Evolutionary conservation across 2,113 vertebrate genomes (phyloP).

Genomic region (Oostethus manadensis): DNA sequence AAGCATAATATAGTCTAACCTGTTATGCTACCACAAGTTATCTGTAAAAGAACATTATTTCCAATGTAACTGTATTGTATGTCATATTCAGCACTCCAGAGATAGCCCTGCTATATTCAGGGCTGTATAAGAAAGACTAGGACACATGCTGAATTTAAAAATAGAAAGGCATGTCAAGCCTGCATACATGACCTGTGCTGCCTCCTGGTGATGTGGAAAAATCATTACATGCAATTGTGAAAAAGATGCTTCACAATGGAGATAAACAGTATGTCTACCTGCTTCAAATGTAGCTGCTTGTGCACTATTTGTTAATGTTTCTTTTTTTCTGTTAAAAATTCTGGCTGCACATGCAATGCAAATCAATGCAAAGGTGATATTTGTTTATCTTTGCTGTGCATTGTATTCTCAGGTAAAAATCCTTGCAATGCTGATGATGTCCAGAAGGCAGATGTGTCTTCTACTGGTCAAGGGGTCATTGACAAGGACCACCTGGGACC

Average conservation of each 20-base stretch:
- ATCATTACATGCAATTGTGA: neutral
- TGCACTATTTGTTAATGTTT: neutral
- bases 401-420: conserved; percentile 79
- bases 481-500: conserved; percentile 97
- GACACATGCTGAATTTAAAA: conserved; percentile 60
- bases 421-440: conserved; percentile 90
- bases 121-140: conserved; percentile 56
- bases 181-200: conserved; percentile 37
- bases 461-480: conserved; percentile 96
- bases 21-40: neutral
- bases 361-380: neutral
- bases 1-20: neutral
- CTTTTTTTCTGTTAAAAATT: neutral
- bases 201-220: conserved; percentile 59
- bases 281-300: neutral
- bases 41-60: conserved; percentile 10
- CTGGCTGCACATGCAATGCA: no score
- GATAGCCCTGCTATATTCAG: conserved; percentile 43
- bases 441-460: conserved; percentile 98
- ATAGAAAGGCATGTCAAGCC: conserved; percentile 61
- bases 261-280: neutral
- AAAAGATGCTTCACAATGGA: no score
- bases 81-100: conserved; percentile 12
- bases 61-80: conserved; percentile 5
- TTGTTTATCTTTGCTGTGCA: neutral